These are phyloP conservation scores for Rhizoglyphus robini DNA, from an alignment of 1,140 invertebrate species.

Conservation along the genomic window DNA sequence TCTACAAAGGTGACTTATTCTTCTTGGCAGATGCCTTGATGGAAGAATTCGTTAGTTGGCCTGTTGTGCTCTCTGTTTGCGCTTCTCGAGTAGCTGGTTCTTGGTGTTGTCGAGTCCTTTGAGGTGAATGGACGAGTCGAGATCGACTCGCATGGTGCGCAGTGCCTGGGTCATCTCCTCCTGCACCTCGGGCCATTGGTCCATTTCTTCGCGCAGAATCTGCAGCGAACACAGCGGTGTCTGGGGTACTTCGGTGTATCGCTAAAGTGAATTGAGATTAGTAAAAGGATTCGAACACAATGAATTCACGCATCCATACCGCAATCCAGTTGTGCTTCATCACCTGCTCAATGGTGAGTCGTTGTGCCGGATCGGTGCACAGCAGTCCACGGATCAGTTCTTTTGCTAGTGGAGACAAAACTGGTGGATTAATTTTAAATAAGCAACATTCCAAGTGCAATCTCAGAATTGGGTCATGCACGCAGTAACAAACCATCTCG, in stretches of 20 bases:
- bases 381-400: constrained; percentile 85
- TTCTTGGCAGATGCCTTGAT: no score
- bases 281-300: constrained; percentile 4
- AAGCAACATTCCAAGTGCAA: constrained; percentile 25
- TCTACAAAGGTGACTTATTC: no score
- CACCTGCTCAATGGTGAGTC: constrained; percentile 78
- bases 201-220: constrained; percentile 72
- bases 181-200: constrained; percentile 89
- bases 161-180: constrained; percentile 95
- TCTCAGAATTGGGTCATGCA: not conserved
- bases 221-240: constrained; percentile 79
- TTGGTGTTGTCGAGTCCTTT: constrained; percentile 79
- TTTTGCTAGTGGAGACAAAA: constrained; percentile 47
- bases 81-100: constrained; percentile 75
- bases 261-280: constrained; percentile 4
- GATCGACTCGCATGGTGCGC: constrained; percentile 90
- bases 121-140: constrained; percentile 62
- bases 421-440: constrained; percentile 33
- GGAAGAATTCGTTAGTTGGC: not conserved
- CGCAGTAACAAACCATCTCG: constrained; percentile 46
- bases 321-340: constrained; percentile 79
- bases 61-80: constrained; percentile 31
- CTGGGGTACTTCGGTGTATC: constrained; percentile 71
- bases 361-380: constrained; percentile 74
- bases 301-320: constrained; percentile 40